Conservation (phyloP, 2,113 vertebrate genomes). For the Bungarus multicinctus region DNA sequence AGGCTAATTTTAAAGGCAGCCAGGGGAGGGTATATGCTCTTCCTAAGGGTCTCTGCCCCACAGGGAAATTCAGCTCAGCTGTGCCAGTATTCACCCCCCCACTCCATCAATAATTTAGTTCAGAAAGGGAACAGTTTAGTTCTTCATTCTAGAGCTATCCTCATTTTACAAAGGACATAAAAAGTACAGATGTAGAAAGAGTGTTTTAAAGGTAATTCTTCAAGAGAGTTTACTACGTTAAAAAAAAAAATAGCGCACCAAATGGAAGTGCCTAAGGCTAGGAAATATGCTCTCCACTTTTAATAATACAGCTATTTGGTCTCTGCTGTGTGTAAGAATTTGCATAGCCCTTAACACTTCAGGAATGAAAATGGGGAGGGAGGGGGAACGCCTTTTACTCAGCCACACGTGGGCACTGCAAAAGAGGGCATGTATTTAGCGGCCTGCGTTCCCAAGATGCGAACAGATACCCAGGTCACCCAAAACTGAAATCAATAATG, state of each 20-base stretch:
- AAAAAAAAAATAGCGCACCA: neutral
- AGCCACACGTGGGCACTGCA: neutral
- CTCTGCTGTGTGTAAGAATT: neutral
- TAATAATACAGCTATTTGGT: neutral
- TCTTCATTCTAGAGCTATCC: neutral
- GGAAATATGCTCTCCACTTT: neutral
- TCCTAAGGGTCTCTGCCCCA: neutral
- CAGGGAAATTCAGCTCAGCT: neutral
- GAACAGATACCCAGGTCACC: neutral
- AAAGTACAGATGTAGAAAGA: neutral
- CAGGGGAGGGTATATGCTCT: neutral
- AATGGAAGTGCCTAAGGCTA: neutral
- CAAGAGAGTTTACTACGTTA: neutral
- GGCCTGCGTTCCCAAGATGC: neutral
- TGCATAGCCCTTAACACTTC: neutral
- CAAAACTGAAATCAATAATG: neutral
- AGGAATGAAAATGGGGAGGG: neutral
- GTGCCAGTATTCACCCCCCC: neutral
- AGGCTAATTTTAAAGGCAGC: neutral
- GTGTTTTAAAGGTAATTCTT: neutral
- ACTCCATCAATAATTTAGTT: neutral
- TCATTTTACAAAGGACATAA: neutral
- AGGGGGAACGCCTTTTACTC: neutral
- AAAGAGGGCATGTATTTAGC: neutral
- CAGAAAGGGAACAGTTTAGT: neutral